Evolutionary conservation across 2,113 vertebrate species (phyloP).

Genomic region (Passer montanus): DNA sequence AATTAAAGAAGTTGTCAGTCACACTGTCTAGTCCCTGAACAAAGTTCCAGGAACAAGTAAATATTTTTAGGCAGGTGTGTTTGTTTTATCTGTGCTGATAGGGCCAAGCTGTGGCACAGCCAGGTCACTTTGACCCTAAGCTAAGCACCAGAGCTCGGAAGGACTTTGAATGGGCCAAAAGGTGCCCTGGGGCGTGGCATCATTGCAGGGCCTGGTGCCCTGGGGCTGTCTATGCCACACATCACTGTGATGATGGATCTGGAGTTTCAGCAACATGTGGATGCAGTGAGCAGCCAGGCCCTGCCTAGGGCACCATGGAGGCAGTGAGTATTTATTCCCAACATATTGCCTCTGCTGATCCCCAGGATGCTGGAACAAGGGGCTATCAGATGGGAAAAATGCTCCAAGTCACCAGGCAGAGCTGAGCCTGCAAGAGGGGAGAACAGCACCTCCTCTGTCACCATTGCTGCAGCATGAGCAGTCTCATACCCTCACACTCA

Average conservation of each 20-base stretch:
- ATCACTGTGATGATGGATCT: not conserved
- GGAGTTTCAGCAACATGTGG: not conserved
- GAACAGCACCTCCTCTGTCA: not conserved
- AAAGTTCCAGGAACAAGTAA: not conserved
- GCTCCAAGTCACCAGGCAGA: not conserved
- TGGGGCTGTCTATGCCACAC: not conserved
- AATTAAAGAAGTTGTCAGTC: not conserved
- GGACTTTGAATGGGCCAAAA: not conserved
- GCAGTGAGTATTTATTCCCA: accelerated
- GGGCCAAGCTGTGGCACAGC: not conserved
- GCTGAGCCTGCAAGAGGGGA: not conserved
- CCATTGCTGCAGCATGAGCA: not conserved
- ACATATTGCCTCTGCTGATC: accelerated
- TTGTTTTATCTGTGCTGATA: not conserved
- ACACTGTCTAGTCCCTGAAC: not conserved
- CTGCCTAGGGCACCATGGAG: accelerated
- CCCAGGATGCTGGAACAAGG: not conserved
- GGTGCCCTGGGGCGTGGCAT: no score
- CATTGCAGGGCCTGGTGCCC: accelerated
- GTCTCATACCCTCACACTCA: accelerated
- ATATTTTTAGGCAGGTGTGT: not conserved
- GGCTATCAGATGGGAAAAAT: not conserved
- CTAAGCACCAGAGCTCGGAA: not conserved
- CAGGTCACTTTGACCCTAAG: accelerated
- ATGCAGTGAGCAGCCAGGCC: not conserved